phyloP scores from a whole-genome alignment of 2,113 vertebrate species.

The Vulpes ferrilata region DNA sequence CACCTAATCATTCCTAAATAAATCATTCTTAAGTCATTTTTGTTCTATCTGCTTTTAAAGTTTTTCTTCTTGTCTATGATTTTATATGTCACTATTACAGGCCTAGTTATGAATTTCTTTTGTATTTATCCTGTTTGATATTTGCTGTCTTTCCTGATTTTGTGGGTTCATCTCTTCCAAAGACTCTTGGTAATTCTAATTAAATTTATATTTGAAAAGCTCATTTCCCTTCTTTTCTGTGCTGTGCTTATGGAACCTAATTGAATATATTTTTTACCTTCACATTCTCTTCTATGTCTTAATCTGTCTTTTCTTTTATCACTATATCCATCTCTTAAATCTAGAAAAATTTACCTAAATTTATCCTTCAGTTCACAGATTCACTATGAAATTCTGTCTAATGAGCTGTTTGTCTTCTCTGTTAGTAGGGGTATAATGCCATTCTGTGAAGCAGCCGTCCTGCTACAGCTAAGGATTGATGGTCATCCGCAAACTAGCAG shows the following conservation, averaged over 20 bases:
- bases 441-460: background rate
- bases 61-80: background rate
- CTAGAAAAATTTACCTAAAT: background rate
- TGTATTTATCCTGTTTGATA: background rate
- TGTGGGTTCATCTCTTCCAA: background rate
- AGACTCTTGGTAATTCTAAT: slow-evolving; percentile 17
- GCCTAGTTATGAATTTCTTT: background rate
- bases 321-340: background rate
- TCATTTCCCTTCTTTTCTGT: background rate
- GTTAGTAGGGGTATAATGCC: too few relatives aligned
- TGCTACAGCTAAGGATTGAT: background rate
- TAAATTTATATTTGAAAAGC: background rate
- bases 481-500: background rate
- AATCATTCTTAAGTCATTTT: background rate
- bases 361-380: background rate
- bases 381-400: background rate
- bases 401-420: background rate
- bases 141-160: background rate
- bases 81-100: background rate
- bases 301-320: background rate
- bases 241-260: background rate
- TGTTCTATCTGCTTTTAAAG: background rate
- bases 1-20: background rate
- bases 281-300: background rate
- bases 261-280: background rate